Base-by-base conservation (phyloP, 2,888 invertebrate species). In the Drosophila paucipuncta region DNA sequence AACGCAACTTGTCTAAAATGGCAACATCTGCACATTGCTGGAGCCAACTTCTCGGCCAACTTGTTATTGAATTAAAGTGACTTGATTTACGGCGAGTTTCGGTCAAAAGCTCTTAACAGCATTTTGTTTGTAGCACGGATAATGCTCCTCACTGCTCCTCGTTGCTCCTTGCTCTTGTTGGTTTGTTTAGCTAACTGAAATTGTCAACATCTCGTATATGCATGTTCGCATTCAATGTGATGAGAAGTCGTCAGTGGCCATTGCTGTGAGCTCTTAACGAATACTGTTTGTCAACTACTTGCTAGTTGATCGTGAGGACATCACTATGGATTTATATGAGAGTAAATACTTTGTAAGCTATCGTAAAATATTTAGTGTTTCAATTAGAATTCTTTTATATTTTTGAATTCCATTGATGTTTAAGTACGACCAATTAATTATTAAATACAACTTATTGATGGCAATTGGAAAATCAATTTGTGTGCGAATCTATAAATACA, bases 31-130 rank as follows among this genome's bases (percentile, higher is more conserved):
- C 82, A 65, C 76, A 63, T 59, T 82, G 76, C 41, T 33, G 25
- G 30, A 43, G 47, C 68, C n/a, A 55, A 43, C 61, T 33, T 54
- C 53, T 47, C 52, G 62, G 68, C 65, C 69, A 85, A 80, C 76
- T 85, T 85, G 90, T 80, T 90, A 85, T 85, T 85, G 90, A 85
- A 85, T 85, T 88, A 90, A 90, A 90, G 71, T 78, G 83, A 80
- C 86, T 90, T 85, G 90, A 90, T 90, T 85, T 85, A 90, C 90
- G 78, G 71, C 80, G 69, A 82, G 64, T 79, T 85, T 76, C 55
- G 86, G 84, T 76, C 83, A 82, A 90, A 84, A 74, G 84, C 79
- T 82, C 72, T 85, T 77, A 90, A 87, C 65, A 67, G 70, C 73
- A 82, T 70, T 86, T 76, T 37, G 62, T 31, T 35, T 39, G 25